These are phyloP conservation scores for Myiotriccus ornatus DNA, from an alignment of 2,797 vertebrate genomes.

Conservation along the genomic window DNA sequence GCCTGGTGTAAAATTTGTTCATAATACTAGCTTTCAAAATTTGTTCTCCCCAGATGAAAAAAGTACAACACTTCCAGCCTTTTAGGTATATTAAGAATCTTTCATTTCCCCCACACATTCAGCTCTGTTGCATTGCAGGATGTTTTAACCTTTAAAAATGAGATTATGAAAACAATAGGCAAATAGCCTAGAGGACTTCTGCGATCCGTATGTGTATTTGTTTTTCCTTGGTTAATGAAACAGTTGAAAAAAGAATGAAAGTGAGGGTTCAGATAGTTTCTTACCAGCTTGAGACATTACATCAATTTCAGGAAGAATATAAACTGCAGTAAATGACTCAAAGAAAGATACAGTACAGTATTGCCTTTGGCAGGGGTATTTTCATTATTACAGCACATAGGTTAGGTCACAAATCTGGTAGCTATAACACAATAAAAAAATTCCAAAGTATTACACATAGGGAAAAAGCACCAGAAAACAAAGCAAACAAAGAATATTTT, in stretches of 20 bases:
- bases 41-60: neutral
- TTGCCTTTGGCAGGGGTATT: neutral
- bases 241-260: neutral
- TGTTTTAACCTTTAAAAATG: conserved; percentile 24
- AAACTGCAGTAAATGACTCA: neutral
- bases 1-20: neutral
- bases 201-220: neutral
- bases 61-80: neutral
- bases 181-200: neutral
- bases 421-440: neutral
- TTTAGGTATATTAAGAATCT: neutral
- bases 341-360: neutral
- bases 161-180: neutral
- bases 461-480: neutral
- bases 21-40: neutral
- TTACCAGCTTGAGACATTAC: neutral
- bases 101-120: neutral
- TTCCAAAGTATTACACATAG: neutral
- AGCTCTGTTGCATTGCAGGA: neutral
- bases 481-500: neutral
- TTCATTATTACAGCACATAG: neutral
- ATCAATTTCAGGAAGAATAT: neutral
- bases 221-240: neutral
- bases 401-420: neutral
- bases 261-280: neutral